Evolutionary conservation across 1,140 invertebrate genomes (phyloP).

Genomic region (Drosophila navojoa): DNA sequence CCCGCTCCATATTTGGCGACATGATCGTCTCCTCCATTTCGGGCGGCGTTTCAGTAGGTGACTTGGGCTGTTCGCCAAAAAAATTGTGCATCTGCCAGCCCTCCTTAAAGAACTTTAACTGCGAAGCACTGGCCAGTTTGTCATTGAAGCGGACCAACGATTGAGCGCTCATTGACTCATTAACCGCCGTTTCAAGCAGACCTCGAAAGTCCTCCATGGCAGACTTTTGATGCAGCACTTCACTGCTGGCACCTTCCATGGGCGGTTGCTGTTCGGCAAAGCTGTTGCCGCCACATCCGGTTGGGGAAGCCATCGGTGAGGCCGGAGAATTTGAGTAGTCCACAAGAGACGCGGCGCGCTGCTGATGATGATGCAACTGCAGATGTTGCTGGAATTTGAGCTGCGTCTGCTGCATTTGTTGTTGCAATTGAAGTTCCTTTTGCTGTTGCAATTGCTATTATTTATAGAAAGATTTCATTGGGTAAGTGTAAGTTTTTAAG

Average conservation of each 20-base stretch:
- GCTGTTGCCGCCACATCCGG: slow-evolving; percentile 83
- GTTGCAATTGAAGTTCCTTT: slow-evolving; percentile 43
- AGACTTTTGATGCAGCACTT: slow-evolving; percentile 56
- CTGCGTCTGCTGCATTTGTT: slow-evolving; percentile 61
- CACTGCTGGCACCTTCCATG: slow-evolving; percentile 37
- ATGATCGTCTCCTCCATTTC: slow-evolving; percentile 75
- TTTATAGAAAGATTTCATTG: background rate
- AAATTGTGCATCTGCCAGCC: slow-evolving; percentile 80
- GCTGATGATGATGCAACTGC: slow-evolving; percentile 62
- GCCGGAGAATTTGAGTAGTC: slow-evolving; percentile 76
- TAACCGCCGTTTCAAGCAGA: slow-evolving; percentile 60
- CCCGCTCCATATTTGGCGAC: slow-evolving; percentile 41
- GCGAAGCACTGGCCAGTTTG: slow-evolving; percentile 53
- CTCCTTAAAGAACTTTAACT: slow-evolving; percentile 69
- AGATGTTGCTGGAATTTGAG: slow-evolving; percentile 65
- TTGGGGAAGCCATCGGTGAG: slow-evolving; percentile 82
- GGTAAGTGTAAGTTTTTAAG: background rate
- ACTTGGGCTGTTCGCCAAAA: slow-evolving; percentile 82
- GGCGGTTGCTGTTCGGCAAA: slow-evolving; percentile 72
- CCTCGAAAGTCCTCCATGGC: slow-evolving; percentile 69
- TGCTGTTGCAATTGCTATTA: slow-evolving; percentile 76
- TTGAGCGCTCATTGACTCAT: slow-evolving; percentile 56
- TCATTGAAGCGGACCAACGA: slow-evolving; percentile 35
- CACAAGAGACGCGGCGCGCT: slow-evolving; percentile 41
- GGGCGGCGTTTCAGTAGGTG: slow-evolving; percentile 82